phyloP scores from a whole-genome alignment of 1,140 invertebrate species.

The Orchesella cincta region DNA sequence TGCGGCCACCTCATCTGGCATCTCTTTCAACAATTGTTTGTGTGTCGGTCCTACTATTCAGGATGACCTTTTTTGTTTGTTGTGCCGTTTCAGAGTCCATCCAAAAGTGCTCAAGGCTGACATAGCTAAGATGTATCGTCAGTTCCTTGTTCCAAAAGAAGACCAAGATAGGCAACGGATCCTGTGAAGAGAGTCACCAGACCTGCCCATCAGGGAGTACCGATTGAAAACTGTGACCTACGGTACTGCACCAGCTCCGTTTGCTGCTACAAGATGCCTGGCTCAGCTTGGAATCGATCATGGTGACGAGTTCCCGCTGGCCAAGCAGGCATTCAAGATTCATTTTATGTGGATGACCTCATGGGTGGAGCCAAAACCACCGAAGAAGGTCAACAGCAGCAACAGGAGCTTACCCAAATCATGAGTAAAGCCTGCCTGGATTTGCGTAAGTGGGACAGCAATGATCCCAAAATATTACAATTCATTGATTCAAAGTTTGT shows the following conservation, averaged over 20 bases:
- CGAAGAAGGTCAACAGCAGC: neutral
- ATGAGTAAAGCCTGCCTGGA: neutral
- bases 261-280: slow-evolving; percentile 26
- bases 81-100: slow-evolving; percentile 56
- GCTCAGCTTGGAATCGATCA: slow-evolving; percentile 10
- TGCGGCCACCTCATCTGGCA: slow-evolving; percentile 26
- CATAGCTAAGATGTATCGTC: slow-evolving; percentile 56
- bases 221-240: slow-evolving; percentile 16
- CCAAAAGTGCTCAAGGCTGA: slow-evolving; percentile 55
- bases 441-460: neutral
- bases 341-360: slow-evolving; percentile 22
- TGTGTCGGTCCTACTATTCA: slow-evolving; percentile 54
- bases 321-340: neutral
- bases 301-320: neutral
- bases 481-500: too few relatives aligned
- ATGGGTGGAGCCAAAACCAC: slow-evolving; percentile 23
- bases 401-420: neutral
- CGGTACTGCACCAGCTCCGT: slow-evolving; percentile 24
- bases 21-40: slow-evolving; percentile 51
- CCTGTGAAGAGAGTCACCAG: slow-evolving; percentile 41
- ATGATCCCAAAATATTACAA: too few relatives aligned
- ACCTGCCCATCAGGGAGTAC: neutral
- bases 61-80: slow-evolving; percentile 54
- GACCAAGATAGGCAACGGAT: slow-evolving; percentile 43
- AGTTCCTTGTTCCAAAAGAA: slow-evolving; percentile 39